phyloP scores from a whole-genome alignment of 2,113 vertebrate genomes.

The Misgurnus mizolepis region DNA sequence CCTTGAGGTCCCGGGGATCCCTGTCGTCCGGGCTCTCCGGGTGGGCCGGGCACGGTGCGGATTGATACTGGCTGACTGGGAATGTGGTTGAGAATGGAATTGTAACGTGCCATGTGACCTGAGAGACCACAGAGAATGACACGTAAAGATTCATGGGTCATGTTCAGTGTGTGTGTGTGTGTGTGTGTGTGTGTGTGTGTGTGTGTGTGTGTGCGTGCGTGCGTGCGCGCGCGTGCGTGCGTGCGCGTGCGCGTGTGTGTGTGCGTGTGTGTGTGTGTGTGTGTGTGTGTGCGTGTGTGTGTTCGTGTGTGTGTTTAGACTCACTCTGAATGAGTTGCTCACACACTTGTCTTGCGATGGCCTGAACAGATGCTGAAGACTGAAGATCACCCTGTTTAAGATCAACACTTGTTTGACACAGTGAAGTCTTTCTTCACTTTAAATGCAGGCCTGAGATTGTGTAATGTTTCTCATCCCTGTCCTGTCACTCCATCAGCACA shows the following conservation, averaged over 20 bases:
- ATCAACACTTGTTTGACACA: background rate
- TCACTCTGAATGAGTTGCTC: slow-evolving; percentile 98
- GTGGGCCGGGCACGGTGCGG: slow-evolving; percentile 86
- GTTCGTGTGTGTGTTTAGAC: slow-evolving; percentile 47
- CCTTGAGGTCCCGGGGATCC: slow-evolving; percentile 85
- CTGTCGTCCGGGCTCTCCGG: slow-evolving; percentile 87
- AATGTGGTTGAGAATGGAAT: slow-evolving; percentile 87
- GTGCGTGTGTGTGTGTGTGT: no score
- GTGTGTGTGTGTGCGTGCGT: no score
- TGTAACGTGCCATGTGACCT: slow-evolving; percentile 95
- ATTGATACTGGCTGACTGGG: slow-evolving; percentile 87
- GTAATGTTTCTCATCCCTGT: no score
- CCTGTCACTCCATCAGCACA: no score
- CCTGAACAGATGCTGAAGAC: slow-evolving; percentile 87
- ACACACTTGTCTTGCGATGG: slow-evolving; percentile 92
- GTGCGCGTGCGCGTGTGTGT: no score
- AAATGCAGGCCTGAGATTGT: no score
- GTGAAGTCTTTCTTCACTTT: no score
- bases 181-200: background rate
- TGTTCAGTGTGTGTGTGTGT: background rate
- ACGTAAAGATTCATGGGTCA: no score
- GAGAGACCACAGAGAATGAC: background rate
- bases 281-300: no score
- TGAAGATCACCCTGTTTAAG: slow-evolving; percentile 88
- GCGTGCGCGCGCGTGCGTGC: no score